Evolutionary conservation across 2,797 vertebrate species (phyloP).

Genomic region (Picus viridis): DNA sequence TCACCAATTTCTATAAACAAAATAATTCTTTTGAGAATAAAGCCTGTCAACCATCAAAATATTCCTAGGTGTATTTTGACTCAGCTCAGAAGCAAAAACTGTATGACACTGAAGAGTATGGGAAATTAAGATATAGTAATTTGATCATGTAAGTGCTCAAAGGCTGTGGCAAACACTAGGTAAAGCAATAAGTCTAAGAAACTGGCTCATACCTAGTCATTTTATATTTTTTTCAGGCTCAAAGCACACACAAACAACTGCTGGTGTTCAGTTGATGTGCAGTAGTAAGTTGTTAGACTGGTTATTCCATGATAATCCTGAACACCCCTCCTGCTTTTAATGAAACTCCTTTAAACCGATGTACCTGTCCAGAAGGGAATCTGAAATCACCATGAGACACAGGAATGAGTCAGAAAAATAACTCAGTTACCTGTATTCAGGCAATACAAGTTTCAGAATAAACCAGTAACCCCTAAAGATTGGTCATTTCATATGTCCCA

Average conservation of each 20-base stretch:
- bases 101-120: not conserved
- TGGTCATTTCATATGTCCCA: not conserved
- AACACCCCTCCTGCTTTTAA: too few relatives aligned
- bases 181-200: not conserved
- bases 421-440: not conserved
- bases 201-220: not conserved
- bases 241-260: not conserved
- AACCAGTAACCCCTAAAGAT: not conserved
- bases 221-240: not conserved
- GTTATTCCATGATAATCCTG: not conserved
- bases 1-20: not conserved
- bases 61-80: not conserved
- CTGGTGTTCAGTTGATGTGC: not conserved
- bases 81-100: not conserved
- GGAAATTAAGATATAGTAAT: not conserved
- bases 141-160: not conserved
- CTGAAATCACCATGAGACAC: not conserved
- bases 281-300: not conserved
- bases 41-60: not conserved
- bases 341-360: too few relatives aligned
- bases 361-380: not conserved
- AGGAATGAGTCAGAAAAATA: not conserved
- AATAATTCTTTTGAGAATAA: not conserved
- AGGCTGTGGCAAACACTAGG: not conserved
- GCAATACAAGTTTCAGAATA: not conserved